These are phyloP conservation scores for Channa argus DNA, from an alignment of 2,113 vertebrate genomes.

Conservation along the genomic window DNA sequence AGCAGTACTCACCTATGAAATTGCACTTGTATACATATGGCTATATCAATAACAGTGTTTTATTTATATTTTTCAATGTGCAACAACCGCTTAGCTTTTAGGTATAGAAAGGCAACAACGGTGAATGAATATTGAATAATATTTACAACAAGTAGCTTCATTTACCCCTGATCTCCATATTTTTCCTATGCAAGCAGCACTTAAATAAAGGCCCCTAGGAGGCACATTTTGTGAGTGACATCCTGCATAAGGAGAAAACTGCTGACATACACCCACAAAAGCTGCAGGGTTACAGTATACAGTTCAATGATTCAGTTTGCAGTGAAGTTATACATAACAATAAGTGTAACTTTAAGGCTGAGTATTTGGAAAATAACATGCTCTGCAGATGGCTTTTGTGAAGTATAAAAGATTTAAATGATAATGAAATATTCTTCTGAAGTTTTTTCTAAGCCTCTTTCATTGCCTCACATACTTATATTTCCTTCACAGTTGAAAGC, in stretches of 20 bases:
- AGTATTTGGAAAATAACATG: neutral
- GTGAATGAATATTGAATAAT: too few species aligned
- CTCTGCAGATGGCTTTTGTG: slow-evolving; percentile 25
- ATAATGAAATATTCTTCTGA: slow-evolving; percentile 14
- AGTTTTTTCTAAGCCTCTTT: neutral
- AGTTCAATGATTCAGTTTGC: slow-evolving; percentile 29
- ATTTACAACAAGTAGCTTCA: neutral
- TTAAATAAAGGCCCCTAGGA: slow-evolving; percentile 11
- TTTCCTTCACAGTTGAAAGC: slow-evolving; percentile 29
- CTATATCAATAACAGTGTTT: neutral
- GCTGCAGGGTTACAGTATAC: slow-evolving; percentile 21
- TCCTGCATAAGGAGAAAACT: slow-evolving; percentile 16
- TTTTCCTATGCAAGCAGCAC: neutral
- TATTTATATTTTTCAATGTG: neutral
- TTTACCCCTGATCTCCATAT: slow-evolving; percentile 17
- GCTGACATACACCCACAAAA: slow-evolving; percentile 32
- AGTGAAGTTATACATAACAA: slow-evolving; percentile 24
- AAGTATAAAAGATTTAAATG: slow-evolving; percentile 22
- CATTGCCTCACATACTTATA: neutral
- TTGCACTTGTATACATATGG: neutral
- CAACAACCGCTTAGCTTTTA: neutral
- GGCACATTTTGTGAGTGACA: slow-evolving; percentile 23
- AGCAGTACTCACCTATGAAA: neutral
- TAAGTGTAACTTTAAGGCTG: neutral
- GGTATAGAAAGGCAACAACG: neutral